Percentiles rank a stretch among this genome's conserved stretches.
Evolutionary conservation across 2,888 invertebrate species (phyloP).

Genomic region (Volucella inflata): DNA sequence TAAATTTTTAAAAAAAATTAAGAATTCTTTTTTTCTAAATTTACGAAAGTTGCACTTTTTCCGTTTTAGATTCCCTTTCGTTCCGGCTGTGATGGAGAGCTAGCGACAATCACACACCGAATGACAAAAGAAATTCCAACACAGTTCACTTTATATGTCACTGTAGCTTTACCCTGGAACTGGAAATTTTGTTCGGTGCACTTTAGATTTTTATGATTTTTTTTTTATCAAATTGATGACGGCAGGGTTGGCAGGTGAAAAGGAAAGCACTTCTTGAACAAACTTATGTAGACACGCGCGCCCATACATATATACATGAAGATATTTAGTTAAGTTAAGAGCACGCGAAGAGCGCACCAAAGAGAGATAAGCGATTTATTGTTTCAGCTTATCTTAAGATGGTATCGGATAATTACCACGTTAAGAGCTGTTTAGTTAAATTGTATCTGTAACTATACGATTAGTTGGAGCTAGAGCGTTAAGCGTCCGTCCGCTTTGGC

Average conservation of each 20-base stretch:
- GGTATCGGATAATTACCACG: background rate
- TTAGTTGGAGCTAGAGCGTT: constrained; percentile 48
- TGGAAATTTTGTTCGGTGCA: constrained; percentile 36
- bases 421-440: constrained; percentile 8
- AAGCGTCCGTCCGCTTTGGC: constrained; percentile 61
- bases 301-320: constrained; percentile 1
- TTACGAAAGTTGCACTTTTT: constrained; percentile 35
- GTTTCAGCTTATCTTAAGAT: constrained; percentile 19
- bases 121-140: constrained; percentile 66
- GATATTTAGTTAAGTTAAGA: constrained; percentile 39
- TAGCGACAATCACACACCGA: constrained; percentile 64
- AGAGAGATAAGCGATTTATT: constrained; percentile 24
- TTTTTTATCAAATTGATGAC: constrained; percentile 54
- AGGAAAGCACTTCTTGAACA: constrained; percentile 60
- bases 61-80: constrained; percentile 48
- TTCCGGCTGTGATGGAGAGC: constrained; percentile 38
- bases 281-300: constrained; percentile 1
- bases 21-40: background rate
- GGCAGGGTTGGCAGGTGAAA: constrained; percentile 58
- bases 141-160: constrained; percentile 72
- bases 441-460: too few relatives aligned
- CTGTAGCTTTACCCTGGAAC: constrained; percentile 55
- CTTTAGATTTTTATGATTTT: constrained; percentile 18
- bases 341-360: constrained; percentile 33
- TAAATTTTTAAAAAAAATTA: constrained; percentile 3